Conservation (phyloP, 1,140 invertebrate species). For the Marisa cornuarietis region DNA sequence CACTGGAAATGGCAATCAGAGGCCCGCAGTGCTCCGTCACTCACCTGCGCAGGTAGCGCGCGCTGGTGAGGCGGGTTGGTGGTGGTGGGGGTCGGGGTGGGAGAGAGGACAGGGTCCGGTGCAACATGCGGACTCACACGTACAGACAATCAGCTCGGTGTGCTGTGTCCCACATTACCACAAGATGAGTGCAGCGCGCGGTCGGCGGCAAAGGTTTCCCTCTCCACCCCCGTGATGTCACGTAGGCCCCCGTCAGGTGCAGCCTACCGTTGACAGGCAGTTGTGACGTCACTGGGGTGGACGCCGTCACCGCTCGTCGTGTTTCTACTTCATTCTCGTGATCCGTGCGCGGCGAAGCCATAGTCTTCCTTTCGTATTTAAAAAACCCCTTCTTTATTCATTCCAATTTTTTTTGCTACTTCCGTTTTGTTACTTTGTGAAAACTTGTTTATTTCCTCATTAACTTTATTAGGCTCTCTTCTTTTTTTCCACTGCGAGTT, state of each 20-base stretch:
- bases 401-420: not conserved
- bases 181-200: too few species aligned
- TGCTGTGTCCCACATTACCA: too few species aligned
- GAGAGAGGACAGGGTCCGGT: not conserved
- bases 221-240: too few species aligned
- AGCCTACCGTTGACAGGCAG: not conserved
- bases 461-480: not conserved
- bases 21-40: too few species aligned
- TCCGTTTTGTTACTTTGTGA: not conserved
- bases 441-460: not conserved
- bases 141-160: too few species aligned
- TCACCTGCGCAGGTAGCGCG: too few species aligned
- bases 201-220: too few species aligned
- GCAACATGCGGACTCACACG: not conserved
- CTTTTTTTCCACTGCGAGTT: not conserved
- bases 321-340: not conserved
- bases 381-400: not conserved
- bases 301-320: not conserved
- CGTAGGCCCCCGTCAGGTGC: not conserved
- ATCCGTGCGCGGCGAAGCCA: not conserved
- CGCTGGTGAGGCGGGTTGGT: not conserved
- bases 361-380: not conserved
- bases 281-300: not conserved
- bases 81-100: not conserved
- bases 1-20: too few species aligned